A percentile compares a stretch with the other conserved stretches of the same genome.
Evolutionary conservation across 2,797 vertebrate species (phyloP).

Genomic region (Heteromormyrus szaboi): DNA sequence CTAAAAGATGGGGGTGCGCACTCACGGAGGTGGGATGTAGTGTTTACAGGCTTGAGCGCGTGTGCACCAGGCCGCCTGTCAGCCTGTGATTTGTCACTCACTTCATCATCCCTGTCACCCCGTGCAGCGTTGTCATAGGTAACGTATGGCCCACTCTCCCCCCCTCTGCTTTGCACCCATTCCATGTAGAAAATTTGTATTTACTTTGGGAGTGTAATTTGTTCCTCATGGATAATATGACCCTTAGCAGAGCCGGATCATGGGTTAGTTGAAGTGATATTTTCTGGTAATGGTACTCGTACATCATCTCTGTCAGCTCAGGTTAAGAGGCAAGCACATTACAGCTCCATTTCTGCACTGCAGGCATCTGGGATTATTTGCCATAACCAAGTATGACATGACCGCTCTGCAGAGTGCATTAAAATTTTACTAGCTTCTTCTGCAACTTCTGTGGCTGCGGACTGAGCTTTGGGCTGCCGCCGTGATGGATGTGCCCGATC

Average conservation of each 20-base stretch:
- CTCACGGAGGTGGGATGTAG: slow-evolving; percentile 62
- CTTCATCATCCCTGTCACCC: slow-evolving; percentile 85
- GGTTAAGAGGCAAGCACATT: slow-evolving; percentile 99
- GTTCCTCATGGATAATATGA: slow-evolving; percentile 99
- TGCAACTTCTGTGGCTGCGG: slow-evolving; percentile 75
- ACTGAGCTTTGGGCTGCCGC: slow-evolving; percentile 66
- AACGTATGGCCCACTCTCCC: slow-evolving; percentile 57
- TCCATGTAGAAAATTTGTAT: slow-evolving; percentile 97
- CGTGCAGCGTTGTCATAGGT: slow-evolving; percentile 66
- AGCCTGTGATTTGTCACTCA: slow-evolving; percentile 79
- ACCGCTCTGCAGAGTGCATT: slow-evolving; percentile 97
- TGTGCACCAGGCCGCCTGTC: slow-evolving; percentile 67
- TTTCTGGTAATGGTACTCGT: slow-evolving; percentile 99
- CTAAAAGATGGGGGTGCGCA: slow-evolving; percentile 71
- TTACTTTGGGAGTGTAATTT: slow-evolving; percentile 99
- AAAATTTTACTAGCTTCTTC: slow-evolving; percentile 96
- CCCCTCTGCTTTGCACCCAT: slow-evolving; percentile 71
- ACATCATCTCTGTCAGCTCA: slow-evolving; percentile 98
- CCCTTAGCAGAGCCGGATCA: slow-evolving; percentile 98
- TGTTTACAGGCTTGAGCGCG: slow-evolving; percentile 73
- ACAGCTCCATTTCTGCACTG: slow-evolving; percentile 99
- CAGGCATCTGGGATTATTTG: slow-evolving; percentile 99
- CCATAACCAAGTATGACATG: slow-evolving; percentile 99
- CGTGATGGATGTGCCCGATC: slow-evolving; percentile 74
- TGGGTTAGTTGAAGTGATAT: slow-evolving; percentile 99